Evolutionary conservation across 92 coral and sea anemone species (phyloP).

Genomic region (Anthopleura xanthogrammica): DNA sequence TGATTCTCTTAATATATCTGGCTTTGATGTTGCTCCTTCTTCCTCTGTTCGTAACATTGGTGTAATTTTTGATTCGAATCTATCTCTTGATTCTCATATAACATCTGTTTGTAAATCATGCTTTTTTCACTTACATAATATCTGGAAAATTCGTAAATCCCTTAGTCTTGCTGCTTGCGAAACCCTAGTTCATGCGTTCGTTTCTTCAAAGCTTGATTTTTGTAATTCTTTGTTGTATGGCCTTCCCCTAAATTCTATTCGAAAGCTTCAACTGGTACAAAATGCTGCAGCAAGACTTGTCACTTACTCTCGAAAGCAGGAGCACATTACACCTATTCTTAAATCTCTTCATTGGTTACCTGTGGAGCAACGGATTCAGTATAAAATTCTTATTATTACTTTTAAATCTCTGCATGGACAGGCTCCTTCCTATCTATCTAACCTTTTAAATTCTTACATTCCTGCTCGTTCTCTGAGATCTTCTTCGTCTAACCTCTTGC

Average conservation of each 20-base stretch:
- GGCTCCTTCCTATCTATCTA: background rate
- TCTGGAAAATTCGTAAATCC: conserved; percentile 16
- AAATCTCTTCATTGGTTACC: conserved; percentile 15
- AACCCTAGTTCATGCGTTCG: background rate
- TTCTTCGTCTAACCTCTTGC: too few relatives aligned
- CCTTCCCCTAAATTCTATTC: background rate
- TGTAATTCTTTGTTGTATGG: background rate
- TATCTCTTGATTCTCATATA: too few relatives aligned
- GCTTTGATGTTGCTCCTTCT: too few relatives aligned
- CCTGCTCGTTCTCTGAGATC: background rate
- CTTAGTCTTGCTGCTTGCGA: background rate
- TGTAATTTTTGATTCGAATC: too few relatives aligned
- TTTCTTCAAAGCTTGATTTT: conserved; percentile 12
- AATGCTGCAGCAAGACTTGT: background rate
- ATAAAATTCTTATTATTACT: background rate
- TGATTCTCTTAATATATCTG: too few relatives aligned
- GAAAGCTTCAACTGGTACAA: background rate
- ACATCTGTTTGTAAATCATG: too few relatives aligned
- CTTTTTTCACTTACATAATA: background rate
- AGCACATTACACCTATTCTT: conserved; percentile 2
- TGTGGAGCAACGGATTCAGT: conserved; percentile 9
- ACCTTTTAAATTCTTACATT: too few relatives aligned
- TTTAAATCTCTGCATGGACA: too few relatives aligned
- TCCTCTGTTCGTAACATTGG: too few relatives aligned
- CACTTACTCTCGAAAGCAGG: background rate